phyloP scores from a whole-genome alignment of 2,797 vertebrate genomes.

The Syngnathus rostellatus region DNA sequence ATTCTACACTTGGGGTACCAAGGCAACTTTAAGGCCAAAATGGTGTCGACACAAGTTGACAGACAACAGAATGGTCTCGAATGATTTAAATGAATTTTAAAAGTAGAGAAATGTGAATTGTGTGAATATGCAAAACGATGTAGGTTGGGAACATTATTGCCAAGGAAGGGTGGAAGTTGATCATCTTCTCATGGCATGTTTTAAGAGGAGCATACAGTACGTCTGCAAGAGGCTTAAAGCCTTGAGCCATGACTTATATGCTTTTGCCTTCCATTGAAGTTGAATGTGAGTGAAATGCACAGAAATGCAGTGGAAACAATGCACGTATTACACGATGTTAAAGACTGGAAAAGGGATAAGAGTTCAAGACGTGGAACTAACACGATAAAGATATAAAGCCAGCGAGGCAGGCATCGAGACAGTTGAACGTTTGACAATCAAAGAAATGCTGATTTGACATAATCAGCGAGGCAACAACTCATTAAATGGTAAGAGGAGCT shows the following conservation, averaged over 20 bases:
- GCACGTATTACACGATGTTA: constrained; percentile 35
- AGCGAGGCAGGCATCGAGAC: constrained; percentile 17
- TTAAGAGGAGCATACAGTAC: neutral
- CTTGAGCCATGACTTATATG: constrained; percentile 1
- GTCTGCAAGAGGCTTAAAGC: neutral
- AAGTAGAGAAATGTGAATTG: neutral
- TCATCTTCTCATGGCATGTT: neutral
- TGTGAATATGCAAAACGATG: neutral
- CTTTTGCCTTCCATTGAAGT: constrained; percentile 8
- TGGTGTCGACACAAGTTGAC: neutral
- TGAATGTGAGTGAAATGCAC: constrained; percentile 20
- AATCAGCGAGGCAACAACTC: neutral
- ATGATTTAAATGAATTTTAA: neutral
- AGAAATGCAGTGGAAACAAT: neutral
- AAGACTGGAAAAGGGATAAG: constrained; percentile 32
- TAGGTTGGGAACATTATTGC: neutral
- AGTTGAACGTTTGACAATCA: constrained; percentile 21
- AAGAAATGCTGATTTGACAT: neutral
- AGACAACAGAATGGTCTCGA: neutral
- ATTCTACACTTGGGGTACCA: neutral
- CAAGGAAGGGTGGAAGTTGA: neutral
- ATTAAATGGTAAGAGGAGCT: neutral
- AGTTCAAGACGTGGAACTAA: constrained; percentile 49
- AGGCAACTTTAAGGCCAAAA: neutral
- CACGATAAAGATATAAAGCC: constrained; percentile 42